Evolutionary conservation across 2,797 vertebrate genomes (phyloP).

Genomic region (Ctenopoma kingsleyae): DNA sequence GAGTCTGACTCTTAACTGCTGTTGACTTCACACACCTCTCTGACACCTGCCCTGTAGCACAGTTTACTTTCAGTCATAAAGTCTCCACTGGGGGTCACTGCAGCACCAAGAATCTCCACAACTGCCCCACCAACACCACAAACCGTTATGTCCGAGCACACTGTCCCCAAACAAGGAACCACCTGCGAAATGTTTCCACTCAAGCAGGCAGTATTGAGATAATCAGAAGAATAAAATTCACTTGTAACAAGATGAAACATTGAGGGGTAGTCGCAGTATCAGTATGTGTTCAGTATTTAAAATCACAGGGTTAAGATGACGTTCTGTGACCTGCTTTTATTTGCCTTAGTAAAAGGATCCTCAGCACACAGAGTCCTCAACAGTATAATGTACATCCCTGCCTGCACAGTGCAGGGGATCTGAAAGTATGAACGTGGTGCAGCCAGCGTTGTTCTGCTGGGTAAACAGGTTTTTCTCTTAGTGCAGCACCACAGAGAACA

Average conservation of each 20-base stretch:
- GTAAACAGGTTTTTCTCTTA: slow-evolving; percentile 23
- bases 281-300: slow-evolving; percentile 35
- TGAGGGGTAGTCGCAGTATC: slow-evolving; percentile 6
- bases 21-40: not conserved
- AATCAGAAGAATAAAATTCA: slow-evolving; percentile 14
- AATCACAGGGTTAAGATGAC: slow-evolving; percentile 18
- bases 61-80: slow-evolving; percentile 44
- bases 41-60: slow-evolving; percentile 27
- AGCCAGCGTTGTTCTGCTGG: slow-evolving; percentile 12
- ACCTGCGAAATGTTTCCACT: slow-evolving; percentile 19
- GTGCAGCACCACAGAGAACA: slow-evolving; percentile 8
- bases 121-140: slow-evolving; percentile 28
- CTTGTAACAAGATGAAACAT: slow-evolving; percentile 18
- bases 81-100: slow-evolving; percentile 47
- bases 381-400: slow-evolving; percentile 5
- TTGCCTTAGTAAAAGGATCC: slow-evolving; percentile 59
- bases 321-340: slow-evolving; percentile 44
- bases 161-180: slow-evolving; percentile 19
- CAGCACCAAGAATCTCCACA: slow-evolving; percentile 34
- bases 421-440: slow-evolving; percentile 46
- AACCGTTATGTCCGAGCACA: slow-evolving; percentile 35
- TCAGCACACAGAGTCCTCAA: slow-evolving; percentile 19
- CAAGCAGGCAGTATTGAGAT: not conserved
- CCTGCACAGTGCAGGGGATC: slow-evolving; percentile 31
- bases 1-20: slow-evolving; percentile 91